A percentile compares a stretch with the other conserved stretches of the same genome.
These are phyloP conservation scores for Erpetoichthys calabaricus DNA, from an alignment of 2,797 vertebrate species.

Conservation along the genomic window DNA sequence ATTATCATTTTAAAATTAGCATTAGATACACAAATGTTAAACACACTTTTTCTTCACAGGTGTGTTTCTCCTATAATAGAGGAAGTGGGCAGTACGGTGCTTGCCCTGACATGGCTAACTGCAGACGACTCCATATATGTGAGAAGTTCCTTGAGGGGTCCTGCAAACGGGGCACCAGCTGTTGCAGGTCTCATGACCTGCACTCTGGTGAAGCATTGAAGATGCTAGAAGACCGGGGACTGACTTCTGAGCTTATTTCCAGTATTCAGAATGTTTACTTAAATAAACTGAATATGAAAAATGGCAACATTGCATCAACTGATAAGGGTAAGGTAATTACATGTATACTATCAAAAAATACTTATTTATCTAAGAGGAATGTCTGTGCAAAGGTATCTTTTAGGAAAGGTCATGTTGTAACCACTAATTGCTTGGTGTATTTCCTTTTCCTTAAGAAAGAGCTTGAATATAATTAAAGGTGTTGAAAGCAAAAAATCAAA, in stretches of 20 bases:
- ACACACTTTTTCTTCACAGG: conserved; percentile 20
- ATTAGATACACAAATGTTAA: no score
- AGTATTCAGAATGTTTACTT: conserved; percentile 30
- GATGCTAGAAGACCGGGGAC: conserved; percentile 16
- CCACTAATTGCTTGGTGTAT: no score
- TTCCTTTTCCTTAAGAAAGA: no score
- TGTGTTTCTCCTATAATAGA: conserved; percentile 44
- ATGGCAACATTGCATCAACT: not conserved
- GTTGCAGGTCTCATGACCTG: conserved; percentile 34
- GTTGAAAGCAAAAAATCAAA: no score
- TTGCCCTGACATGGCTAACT: conserved; percentile 25
- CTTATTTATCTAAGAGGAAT: no score
- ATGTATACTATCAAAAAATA: no score
- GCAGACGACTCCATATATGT: conserved; percentile 44
- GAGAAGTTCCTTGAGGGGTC: conserved; percentile 21
- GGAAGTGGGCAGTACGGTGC: conserved; percentile 25
- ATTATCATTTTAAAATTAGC: no score
- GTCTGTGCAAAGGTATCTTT: no score
- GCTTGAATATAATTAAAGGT: no score
- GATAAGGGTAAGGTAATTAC: not conserved
- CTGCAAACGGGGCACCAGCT: conserved; percentile 23
- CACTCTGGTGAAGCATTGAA: conserved; percentile 29
- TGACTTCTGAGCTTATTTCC: conserved; percentile 22
- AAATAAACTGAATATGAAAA: conserved; percentile 29
- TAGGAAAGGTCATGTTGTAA: no score